phyloP scores from a whole-genome alignment of 2,888 invertebrate species.

The Drosophila kuntzei region DNA sequence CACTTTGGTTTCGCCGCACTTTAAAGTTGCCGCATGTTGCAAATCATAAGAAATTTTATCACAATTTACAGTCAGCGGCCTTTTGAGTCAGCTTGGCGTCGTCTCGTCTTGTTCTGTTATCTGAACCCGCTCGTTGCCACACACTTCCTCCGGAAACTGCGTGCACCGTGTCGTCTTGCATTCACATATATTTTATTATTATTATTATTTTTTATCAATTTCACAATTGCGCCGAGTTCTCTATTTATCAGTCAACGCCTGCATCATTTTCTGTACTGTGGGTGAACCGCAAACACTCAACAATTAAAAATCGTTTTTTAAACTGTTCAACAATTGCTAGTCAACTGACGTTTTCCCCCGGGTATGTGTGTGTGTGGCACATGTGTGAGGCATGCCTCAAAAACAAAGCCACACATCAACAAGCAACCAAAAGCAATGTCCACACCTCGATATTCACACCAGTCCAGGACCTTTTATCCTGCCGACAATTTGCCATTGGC shows the following conservation, averaged over 20 bases:
- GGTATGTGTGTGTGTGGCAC: constrained; percentile 15
- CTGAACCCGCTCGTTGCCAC: constrained; percentile 27
- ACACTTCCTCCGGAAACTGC: constrained; percentile 63
- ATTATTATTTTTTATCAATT: constrained; percentile 54
- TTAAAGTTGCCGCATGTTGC: constrained; percentile 57
- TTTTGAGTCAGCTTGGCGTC: constrained; percentile 53
- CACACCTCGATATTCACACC: constrained; percentile 45
- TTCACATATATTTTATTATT: background rate
- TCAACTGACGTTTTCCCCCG: constrained; percentile 55
- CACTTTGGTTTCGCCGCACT: constrained; percentile 40
- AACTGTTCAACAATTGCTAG: constrained; percentile 58
- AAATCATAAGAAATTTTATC: constrained; percentile 38
- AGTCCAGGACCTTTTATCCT: constrained; percentile 39
- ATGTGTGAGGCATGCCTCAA: constrained; percentile 45
- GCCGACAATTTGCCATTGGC: constrained; percentile 72
- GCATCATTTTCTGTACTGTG: constrained; percentile 35
- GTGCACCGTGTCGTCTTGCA: constrained; percentile 46
- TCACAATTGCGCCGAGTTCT: constrained; percentile 47
- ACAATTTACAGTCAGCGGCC: constrained; percentile 47
- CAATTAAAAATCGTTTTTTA: constrained; percentile 82
- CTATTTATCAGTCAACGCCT: constrained; percentile 55
- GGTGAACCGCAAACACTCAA: constrained; percentile 54
- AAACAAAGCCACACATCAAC: constrained; percentile 83
- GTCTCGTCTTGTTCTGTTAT: constrained; percentile 47
- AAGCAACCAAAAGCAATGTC: constrained; percentile 56